These are phyloP conservation scores for Myripristis murdjan DNA, from an alignment of 2,797 vertebrate genomes.

Conservation along the genomic window DNA sequence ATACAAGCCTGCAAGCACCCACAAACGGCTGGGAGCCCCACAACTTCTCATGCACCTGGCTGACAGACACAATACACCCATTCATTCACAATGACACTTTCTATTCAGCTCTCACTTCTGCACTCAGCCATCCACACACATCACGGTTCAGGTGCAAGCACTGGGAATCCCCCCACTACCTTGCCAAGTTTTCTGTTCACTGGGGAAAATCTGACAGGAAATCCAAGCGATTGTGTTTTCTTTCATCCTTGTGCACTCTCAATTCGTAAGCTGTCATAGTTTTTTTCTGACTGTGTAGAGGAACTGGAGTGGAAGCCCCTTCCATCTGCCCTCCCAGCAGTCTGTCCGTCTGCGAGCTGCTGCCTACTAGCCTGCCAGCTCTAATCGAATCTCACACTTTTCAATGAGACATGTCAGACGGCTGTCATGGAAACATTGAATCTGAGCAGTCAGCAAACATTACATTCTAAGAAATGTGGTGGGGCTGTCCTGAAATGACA, in stretches of 20 bases:
- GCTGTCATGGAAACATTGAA: conserved; percentile 32
- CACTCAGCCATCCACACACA: not conserved
- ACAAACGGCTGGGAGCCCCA: not conserved
- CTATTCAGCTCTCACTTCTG: not conserved
- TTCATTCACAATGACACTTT: not conserved
- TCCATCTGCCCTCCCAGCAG: not conserved
- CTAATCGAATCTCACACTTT: conserved; percentile 42
- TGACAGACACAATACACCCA: not conserved
- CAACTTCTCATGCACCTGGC: not conserved
- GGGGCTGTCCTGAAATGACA: not conserved
- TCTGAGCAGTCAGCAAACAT: conserved; percentile 5
- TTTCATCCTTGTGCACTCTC: no score
- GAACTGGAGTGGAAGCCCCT: not conserved
- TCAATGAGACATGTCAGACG: conserved; percentile 26
- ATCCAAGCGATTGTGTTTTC: not conserved
- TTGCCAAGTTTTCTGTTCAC: not conserved
- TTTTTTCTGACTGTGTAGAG: not conserved
- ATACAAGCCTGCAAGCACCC: not conserved
- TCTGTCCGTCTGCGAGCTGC: not conserved
- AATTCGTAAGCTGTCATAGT: not conserved
- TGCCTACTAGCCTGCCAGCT: conserved; percentile 1
- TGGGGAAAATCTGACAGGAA: conserved; percentile 22
- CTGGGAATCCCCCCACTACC: not conserved
- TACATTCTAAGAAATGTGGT: not conserved
- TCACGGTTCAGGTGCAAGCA: not conserved